Base-by-base conservation (phyloP, 92 coral and sea anemone species). In the Galaxea fascicularis region DNA sequence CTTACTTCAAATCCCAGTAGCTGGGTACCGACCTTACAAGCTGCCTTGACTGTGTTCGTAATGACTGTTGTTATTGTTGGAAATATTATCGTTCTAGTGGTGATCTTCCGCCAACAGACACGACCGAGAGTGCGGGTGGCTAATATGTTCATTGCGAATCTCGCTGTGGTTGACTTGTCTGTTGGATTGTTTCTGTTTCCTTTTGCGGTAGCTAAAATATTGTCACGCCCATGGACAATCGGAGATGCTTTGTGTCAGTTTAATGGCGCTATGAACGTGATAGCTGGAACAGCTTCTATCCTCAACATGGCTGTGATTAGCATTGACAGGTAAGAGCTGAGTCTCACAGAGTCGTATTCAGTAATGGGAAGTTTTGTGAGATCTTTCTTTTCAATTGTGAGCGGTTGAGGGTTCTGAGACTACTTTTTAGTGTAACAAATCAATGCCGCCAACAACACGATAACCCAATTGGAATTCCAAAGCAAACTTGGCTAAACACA, bases 271-370 rank as follows among this genome's bases (percentile, higher is more conserved):
- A 74, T 92, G 56, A 94, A 96, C 86, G 89, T 96, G 88, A 77
- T 89, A 45, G 94, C 93, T 1, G 98, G 98, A 22, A 85, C 98
- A 4, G 90, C 95, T 21, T 94, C 98, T 3, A 94, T 96, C 54
- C 93, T 93, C 30, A 96, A 95, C 16, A 90, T 96, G 94, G 98
- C 97, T 12, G 94, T 86, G 15, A 96, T 96, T 10, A 92, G 98
- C 54, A 78, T 94, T 49, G 98, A 96, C 91, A 96, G 98, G 98
- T 96, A 45, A 65, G 93, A 30, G 35, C 14, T 27, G 16, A 18
- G 0, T 17, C 35, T 25, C 16, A 8, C 4, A n/a, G 4, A 16
- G 51, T 26, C 16, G 30, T 12, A 4, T 16, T 66, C 73, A 24
- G 21, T 17, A 4, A 49, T 3, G 17, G 17, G 41, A 6, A 35